A percentile compares a stretch with the other conserved stretches of the same genome.
Conservation (phyloP, 2,888 invertebrate genomes). For the Cosmopolites sordidus region DNA sequence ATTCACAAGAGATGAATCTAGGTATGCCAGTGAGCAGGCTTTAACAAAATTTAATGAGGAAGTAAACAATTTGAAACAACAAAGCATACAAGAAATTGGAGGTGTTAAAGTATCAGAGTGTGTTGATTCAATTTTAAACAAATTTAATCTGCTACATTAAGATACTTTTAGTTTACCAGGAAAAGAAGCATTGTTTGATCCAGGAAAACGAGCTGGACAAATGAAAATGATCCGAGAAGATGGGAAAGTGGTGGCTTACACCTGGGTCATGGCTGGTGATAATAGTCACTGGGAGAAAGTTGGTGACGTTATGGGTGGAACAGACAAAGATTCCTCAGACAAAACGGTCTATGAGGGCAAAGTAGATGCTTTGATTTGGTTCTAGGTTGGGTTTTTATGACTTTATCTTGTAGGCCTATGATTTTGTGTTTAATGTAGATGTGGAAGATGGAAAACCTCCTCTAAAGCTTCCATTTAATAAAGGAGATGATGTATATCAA, state of each 20-base stretch:
- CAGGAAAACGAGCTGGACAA: conserved; percentile 78
- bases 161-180: conserved; percentile 78
- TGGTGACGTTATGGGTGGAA: conserved; percentile 84
- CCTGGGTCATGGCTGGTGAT: conserved; percentile 64
- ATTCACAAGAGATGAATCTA: conserved; percentile 68
- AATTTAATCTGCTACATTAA: background rate
- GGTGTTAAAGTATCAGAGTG: conserved; percentile 82
- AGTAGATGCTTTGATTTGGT: conserved; percentile 45
- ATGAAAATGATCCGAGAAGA: conserved; percentile 78
- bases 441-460: conserved; percentile 86
- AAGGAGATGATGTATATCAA: conserved; percentile 85
- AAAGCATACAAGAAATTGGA: conserved; percentile 70
- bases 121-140: conserved; percentile 37
- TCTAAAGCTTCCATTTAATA: conserved; percentile 87
- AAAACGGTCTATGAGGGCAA: conserved; percentile 81
- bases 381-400: background rate
- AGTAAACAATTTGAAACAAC: conserved; percentile 60
- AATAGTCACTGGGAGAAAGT: conserved; percentile 70
- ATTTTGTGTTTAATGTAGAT: conserved; percentile 94
- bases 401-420: conserved; percentile 67
- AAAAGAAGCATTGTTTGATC: conserved; percentile 67
- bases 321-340: conserved; percentile 59
- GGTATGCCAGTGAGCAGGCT: conserved; percentile 63
- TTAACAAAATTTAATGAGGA: conserved; percentile 68
- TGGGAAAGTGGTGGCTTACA: conserved; percentile 71